Evolutionary conservation across 2,113 vertebrate genomes (phyloP).

Genomic region (Varanus salvator): DNA sequence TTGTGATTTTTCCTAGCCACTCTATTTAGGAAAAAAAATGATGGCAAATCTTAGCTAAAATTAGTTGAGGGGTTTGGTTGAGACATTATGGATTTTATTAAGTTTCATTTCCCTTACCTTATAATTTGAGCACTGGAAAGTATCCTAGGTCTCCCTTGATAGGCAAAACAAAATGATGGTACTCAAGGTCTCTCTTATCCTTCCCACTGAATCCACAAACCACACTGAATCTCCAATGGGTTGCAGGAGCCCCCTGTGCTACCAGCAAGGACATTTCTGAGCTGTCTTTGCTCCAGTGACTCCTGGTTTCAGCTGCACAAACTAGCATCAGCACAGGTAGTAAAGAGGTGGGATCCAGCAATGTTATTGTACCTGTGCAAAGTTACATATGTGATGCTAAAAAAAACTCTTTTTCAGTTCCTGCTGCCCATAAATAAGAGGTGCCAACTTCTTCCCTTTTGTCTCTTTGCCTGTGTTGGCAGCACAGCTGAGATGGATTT

Average conservation of each 20-base stretch:
- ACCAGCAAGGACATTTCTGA: not conserved
- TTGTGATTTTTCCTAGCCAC: not conserved
- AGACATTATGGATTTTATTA: not conserved
- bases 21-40: not conserved
- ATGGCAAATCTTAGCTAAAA: not conserved
- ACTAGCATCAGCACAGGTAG: not conserved
- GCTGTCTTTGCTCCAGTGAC: not conserved
- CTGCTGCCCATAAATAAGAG: not conserved
- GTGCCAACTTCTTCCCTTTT: conserved; percentile 19
- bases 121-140: not conserved
- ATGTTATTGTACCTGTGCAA: not conserved
- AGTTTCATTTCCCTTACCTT: not conserved
- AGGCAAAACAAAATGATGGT: not conserved
- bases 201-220: not conserved
- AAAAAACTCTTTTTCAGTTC: not conserved
- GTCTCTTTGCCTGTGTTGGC: not conserved
- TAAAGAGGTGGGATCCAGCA: not conserved
- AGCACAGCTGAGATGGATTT: not conserved
- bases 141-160: not conserved
- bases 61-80: not conserved
- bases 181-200: fast-evolving
- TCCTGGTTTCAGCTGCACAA: not conserved
- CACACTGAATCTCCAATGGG: not conserved
- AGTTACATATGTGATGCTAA: not conserved
- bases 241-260: not conserved